Percentiles rank a stretch among this genome's conserved stretches.
phyloP scores from a whole-genome alignment of 2,113 vertebrate species.

The Syrmaticus mikado region DNA sequence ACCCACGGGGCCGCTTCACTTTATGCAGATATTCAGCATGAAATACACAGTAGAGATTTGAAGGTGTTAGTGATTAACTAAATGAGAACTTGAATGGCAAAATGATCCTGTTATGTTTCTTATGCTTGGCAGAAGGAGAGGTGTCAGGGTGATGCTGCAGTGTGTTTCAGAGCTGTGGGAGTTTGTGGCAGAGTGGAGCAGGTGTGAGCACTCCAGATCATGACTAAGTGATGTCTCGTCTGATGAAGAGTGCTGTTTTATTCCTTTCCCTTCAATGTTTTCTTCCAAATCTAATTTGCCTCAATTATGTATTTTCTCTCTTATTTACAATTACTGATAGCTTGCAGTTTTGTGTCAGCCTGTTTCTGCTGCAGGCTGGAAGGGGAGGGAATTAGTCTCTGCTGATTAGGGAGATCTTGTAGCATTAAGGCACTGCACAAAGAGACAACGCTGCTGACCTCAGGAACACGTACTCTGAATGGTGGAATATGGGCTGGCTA shows the following conservation, averaged over 20 bases:
- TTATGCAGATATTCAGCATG: not conserved
- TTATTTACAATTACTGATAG: not conserved
- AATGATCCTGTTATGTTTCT: not conserved
- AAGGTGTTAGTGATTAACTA: conserved; percentile 24
- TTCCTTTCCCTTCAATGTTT: conserved; percentile 16
- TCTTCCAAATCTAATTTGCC: conserved; percentile 46
- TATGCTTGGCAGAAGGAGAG: conserved; percentile 35
- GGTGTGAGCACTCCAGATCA: conserved; percentile 52
- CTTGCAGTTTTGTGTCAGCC: not conserved
- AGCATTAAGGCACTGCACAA: not conserved
- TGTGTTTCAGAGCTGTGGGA: not conserved
- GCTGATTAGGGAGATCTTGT: not conserved
- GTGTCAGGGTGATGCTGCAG: conserved; percentile 7
- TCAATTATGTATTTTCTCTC: conserved; percentile 6
- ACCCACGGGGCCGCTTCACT: not conserved
- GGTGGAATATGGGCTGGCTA: not conserved
- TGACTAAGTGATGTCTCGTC: conserved; percentile 39
- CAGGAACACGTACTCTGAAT: fast-evolving
- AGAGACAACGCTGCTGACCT: not conserved
- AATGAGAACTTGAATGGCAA: conserved; percentile 16
- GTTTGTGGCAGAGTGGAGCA: not conserved
- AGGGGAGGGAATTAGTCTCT: not conserved
- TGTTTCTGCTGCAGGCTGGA: not conserved
- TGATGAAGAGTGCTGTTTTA: conserved; percentile 31
- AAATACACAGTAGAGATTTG: not conserved